These are phyloP conservation scores for Meloidogyne floridensis DNA, from an alignment of 1,140 invertebrate species.

Conservation along the genomic window DNA sequence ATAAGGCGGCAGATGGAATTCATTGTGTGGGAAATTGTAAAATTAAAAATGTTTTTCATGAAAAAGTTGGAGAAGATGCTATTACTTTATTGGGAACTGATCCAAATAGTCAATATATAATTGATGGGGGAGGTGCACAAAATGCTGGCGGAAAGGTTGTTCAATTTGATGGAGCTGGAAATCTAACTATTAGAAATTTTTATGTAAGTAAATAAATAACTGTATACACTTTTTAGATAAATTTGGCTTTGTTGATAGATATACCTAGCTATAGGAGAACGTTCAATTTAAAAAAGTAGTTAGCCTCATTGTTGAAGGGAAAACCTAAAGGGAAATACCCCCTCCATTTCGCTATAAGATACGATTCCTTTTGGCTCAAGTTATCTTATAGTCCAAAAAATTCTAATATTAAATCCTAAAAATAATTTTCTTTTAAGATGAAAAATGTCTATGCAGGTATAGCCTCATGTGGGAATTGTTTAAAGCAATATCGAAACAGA, in stretches of 20 bases:
- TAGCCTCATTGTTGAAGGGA: no score
- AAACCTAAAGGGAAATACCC: no score
- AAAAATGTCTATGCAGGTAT: background rate
- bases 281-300: no score
- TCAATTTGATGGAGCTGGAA: conserved; percentile 27
- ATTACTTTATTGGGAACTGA: conserved; percentile 16
- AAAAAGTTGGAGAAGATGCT: conserved; percentile 34
- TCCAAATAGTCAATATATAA: background rate
- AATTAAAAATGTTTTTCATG: conserved; percentile 29
- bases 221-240: no score
- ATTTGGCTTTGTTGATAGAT: no score
- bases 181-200: conserved; percentile 8
- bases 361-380: no score
- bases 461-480: background rate
- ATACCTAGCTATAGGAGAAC: no score
- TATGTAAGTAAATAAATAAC: background rate
- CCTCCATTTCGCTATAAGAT: no score
- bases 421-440: background rate
- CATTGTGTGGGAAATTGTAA: conserved; percentile 31
- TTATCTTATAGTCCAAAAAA: no score
- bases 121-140: conserved; percentile 25
- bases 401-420: no score
- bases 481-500: background rate
- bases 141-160: conserved; percentile 19
- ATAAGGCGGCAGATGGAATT: conserved; percentile 24